Percentiles rank a stretch among this genome's conserved stretches.
Conservation (phyloP, 2,113 vertebrate genomes). For the Prunella fulvescens region DNA sequence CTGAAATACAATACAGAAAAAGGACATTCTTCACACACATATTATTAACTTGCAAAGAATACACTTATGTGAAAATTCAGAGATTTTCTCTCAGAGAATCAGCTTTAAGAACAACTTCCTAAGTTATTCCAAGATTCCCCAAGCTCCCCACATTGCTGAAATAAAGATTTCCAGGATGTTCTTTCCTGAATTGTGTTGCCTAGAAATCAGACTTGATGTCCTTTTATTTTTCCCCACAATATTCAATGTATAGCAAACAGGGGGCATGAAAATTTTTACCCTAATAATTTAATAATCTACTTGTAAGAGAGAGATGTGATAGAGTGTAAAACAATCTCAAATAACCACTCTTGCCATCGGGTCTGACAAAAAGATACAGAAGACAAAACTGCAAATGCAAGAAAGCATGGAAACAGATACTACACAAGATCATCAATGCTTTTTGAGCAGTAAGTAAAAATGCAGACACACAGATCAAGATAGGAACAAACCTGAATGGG, state of each 20-base stretch:
- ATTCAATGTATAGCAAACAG: neutral
- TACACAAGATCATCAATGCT: neutral
- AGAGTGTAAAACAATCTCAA: neutral
- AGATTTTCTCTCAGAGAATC: neutral
- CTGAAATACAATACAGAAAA: neutral
- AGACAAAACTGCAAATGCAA: neutral
- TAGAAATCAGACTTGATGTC: neutral
- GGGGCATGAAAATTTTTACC: neutral
- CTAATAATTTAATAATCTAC: neutral
- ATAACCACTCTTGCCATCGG: neutral
- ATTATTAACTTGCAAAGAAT: neutral
- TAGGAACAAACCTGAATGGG: neutral
- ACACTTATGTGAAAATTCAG: neutral
- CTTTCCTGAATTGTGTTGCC: neutral
- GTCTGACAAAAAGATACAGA: neutral
- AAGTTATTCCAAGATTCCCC: neutral
- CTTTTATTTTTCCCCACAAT: neutral
- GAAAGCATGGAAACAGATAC: neutral
- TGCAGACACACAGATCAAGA: neutral
- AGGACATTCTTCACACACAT: neutral
- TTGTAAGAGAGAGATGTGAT: neutral
- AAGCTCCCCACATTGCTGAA: neutral
- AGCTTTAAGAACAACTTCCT: neutral
- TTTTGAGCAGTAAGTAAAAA: neutral
- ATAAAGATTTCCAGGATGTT: neutral